Conservation (phyloP, 2,113 vertebrate genomes). For the Aramus guarauna region DNA sequence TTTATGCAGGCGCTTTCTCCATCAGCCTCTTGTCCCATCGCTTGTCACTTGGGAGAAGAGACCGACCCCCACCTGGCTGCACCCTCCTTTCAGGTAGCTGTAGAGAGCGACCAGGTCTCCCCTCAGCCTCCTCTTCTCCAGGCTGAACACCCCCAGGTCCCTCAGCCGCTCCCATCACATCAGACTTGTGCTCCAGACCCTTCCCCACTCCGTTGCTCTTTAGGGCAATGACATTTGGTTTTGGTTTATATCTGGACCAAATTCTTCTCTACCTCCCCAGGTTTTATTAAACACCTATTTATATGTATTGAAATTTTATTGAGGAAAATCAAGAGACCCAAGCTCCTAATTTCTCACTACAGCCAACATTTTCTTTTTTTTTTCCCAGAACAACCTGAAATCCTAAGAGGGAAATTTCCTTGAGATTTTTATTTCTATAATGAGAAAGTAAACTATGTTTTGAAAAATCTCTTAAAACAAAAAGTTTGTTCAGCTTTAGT, state of each 20-base stretch:
- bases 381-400: neutral
- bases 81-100: too few species aligned
- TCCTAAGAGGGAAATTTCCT: neutral
- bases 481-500: neutral
- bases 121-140: too few species aligned
- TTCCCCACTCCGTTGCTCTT: neutral
- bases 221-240: neutral
- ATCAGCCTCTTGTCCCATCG: too few species aligned
- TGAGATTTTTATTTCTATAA: neutral
- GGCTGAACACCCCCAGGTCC: too few species aligned
- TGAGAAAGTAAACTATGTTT: neutral
- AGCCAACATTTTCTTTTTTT: neutral
- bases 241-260: neutral
- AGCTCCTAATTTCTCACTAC: neutral
- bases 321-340: neutral
- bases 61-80: too few species aligned
- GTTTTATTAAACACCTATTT: neutral
- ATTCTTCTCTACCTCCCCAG: neutral
- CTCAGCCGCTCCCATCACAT: too few species aligned
- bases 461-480: neutral
- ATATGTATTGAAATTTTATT: neutral
- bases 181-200: too few species aligned
- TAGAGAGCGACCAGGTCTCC: too few species aligned
- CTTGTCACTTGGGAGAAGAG: too few species aligned
- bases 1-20: neutral